Conservation (phyloP, 2,888 invertebrate species). For the Gasteruption jaculator region DNA sequence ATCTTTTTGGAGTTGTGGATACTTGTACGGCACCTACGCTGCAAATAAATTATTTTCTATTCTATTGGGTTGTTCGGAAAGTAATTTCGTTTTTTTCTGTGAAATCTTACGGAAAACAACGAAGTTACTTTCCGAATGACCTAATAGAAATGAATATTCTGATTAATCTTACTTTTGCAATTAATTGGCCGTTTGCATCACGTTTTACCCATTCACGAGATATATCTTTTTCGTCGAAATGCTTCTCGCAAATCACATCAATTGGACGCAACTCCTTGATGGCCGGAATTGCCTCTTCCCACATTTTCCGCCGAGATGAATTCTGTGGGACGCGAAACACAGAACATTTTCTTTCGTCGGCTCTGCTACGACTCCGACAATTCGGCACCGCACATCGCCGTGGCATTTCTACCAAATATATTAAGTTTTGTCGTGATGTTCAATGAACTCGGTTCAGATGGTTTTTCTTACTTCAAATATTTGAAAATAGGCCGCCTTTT, state of each 20-base stretch:
- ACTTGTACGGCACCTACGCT: constrained; percentile 4
- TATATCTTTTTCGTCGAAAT: constrained; percentile 10
- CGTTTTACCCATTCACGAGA: constrained; percentile 7
- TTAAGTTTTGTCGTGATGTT: no score
- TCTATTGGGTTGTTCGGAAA: no score
- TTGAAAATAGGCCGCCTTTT: no score
- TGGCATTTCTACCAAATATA: constrained; percentile 7
- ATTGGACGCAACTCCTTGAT: neutral
- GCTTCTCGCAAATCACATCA: constrained; percentile 13
- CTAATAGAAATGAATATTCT: no score
- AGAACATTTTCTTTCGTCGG: constrained; percentile 1
- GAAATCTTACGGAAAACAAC: no score
- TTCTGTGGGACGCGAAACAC: constrained; percentile 8
- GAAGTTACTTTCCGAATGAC: no score
- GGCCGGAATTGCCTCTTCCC: constrained; percentile 9
- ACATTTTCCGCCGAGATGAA: neutral
- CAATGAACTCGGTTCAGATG: no score
- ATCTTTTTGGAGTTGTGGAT: no score
- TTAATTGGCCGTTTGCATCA: constrained; percentile 5
- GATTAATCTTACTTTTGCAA: constrained; percentile 13
- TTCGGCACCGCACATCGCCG: constrained; percentile 8
- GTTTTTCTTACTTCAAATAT: no score
- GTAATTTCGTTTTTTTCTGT: no score
- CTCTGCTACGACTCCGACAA: constrained; percentile 2
- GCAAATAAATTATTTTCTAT: neutral